Percentiles rank a stretch among this genome's conserved stretches.
phyloP scores from a whole-genome alignment of 2,888 invertebrate genomes.

The Physocephala rufipes region DNA sequence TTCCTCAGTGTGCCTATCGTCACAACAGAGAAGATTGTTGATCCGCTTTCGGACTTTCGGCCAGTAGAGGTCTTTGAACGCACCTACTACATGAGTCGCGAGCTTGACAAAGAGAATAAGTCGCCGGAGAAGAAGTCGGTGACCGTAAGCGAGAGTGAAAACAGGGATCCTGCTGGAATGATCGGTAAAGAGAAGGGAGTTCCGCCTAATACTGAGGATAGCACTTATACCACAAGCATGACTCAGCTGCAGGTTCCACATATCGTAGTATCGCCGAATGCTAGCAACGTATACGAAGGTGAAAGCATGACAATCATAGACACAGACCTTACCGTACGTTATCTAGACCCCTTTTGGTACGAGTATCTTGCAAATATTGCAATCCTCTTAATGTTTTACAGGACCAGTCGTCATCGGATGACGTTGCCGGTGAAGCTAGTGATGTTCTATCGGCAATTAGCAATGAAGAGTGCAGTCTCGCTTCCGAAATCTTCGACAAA shows the following conservation, averaged over 20 bases:
- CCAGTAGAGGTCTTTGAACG: slow-evolving; percentile 65
- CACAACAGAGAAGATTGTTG: slow-evolving; percentile 57
- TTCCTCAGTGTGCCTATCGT: slow-evolving; percentile 60
- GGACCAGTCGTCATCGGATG: slow-evolving; percentile 64
- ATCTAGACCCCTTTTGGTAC: neutral
- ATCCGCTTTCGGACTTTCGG: slow-evolving; percentile 61
- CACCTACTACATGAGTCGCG: slow-evolving; percentile 60
- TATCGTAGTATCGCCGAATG: slow-evolving; percentile 54
- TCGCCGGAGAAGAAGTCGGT: slow-evolving; percentile 39
- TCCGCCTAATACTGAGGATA: slow-evolving; percentile 19
- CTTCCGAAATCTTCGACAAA: slow-evolving; percentile 74
- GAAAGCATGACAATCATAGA: slow-evolving; percentile 75
- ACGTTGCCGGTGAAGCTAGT: slow-evolving; percentile 61
- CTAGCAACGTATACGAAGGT: slow-evolving; percentile 62
- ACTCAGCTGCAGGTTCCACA: slow-evolving; percentile 60
- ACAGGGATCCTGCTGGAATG: neutral
- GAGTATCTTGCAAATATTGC: no score
- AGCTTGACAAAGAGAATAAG: slow-evolving; percentile 53
- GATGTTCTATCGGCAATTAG: slow-evolving; percentile 73
- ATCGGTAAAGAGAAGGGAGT: neutral
- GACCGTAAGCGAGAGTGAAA: slow-evolving; percentile 27
- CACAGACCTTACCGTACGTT: slow-evolving; percentile 66
- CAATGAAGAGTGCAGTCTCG: slow-evolving; percentile 77
- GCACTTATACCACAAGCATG: slow-evolving; percentile 37
- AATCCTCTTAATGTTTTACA: slow-evolving; percentile 43